phyloP scores from a whole-genome alignment of 2,888 invertebrate genomes.

The Habrosyne pyritoides region DNA sequence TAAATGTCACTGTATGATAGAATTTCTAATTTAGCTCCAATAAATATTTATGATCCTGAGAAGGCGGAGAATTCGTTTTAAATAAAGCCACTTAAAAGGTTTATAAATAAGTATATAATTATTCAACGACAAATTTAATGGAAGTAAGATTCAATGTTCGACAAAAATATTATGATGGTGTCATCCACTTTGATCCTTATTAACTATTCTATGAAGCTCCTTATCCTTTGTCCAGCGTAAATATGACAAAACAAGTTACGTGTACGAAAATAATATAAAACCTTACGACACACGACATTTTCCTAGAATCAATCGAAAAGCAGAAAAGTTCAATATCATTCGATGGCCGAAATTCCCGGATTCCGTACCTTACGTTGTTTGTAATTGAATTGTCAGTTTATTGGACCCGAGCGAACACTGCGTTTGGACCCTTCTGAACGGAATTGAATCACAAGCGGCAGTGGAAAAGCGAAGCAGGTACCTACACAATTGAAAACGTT shows the following conservation, averaged over 20 bases:
- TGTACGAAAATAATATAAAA: not conserved
- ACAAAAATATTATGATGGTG: not conserved
- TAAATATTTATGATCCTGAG: not conserved
- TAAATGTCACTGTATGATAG: not conserved
- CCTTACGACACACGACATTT: constrained; percentile 13
- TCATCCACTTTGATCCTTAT: not conserved
- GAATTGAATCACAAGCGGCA: constrained; percentile 16
- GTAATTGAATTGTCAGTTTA: constrained; percentile 67
- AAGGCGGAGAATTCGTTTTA: not conserved
- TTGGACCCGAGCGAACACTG: constrained; percentile 48
- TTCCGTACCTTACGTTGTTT: constrained; percentile 46
- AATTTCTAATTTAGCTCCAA: not conserved
- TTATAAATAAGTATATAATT: too few relatives aligned
- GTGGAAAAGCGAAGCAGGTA: constrained; percentile 9
- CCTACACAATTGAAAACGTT: not conserved
- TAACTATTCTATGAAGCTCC: not conserved
- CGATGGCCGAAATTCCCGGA: constrained; percentile 34
- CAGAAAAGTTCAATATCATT: constrained; percentile 31
- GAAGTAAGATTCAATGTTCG: too few relatives aligned
- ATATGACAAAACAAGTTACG: constrained; percentile 1
- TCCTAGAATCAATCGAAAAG: constrained; percentile 40
- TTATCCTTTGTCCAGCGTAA: not conserved
- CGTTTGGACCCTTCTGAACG: constrained; percentile 16
- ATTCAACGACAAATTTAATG: not conserved
- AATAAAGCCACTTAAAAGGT: not conserved